Percentiles rank a stretch among this genome's conserved stretches.
phyloP scores from a whole-genome alignment of 2,113 vertebrate species.

The Mormyrus iriodes region DNA sequence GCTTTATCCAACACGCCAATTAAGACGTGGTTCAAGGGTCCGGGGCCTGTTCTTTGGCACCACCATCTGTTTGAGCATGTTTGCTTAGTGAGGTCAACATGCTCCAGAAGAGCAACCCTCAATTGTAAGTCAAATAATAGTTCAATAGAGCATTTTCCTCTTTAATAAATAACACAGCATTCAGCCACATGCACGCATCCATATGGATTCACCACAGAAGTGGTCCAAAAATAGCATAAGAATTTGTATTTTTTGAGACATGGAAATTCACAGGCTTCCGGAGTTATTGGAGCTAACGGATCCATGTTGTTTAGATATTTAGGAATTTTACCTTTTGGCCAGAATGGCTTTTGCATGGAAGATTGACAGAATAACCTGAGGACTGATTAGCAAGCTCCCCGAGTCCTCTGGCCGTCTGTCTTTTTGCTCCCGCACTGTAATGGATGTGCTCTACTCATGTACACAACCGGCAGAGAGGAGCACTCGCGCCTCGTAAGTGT shows the following conservation, averaged over 20 bases:
- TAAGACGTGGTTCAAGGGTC: conserved; percentile 42
- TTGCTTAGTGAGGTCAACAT: neutral
- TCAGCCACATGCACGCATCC: neutral
- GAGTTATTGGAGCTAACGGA: neutral
- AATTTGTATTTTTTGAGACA: neutral
- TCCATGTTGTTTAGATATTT: neutral
- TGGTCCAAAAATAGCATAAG: neutral
- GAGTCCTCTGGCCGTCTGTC: neutral
- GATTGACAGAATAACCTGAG: neutral
- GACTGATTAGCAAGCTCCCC: neutral
- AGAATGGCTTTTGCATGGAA: neutral
- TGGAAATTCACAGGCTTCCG: neutral
- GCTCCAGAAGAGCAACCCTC: neutral
- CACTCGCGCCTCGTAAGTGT: neutral
- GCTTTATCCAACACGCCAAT: conserved; percentile 60
- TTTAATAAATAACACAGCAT: neutral
- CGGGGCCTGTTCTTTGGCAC: neutral
- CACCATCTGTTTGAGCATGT: conserved; percentile 23
- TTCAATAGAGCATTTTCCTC: neutral
- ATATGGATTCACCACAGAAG: neutral
- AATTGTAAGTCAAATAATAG: neutral
- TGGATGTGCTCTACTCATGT: neutral
- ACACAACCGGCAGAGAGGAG: neutral
- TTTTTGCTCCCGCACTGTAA: neutral
- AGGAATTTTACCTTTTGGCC: neutral